Evolutionary conservation across 2,888 invertebrate genomes (phyloP).

Genomic region (Silvanus unidentatus): DNA sequence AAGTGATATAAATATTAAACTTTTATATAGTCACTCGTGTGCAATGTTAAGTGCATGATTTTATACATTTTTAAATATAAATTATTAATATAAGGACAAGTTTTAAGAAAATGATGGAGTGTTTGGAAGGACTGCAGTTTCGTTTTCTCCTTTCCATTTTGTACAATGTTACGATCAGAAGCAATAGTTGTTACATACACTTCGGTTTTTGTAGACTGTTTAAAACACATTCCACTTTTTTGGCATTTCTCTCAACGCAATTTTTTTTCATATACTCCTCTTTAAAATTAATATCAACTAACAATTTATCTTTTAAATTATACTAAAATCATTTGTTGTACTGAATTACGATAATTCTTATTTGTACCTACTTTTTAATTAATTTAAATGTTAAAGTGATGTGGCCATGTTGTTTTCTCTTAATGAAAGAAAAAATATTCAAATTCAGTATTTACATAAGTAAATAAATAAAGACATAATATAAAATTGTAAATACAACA

Average conservation of each 20-base stretch:
- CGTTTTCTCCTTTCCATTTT: too few relatives aligned
- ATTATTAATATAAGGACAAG: too few relatives aligned
- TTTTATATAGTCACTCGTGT: conserved; percentile 36
- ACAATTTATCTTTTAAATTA: too few relatives aligned
- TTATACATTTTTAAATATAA: conserved; percentile 2
- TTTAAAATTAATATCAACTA: too few relatives aligned
- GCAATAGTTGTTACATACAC: too few relatives aligned
- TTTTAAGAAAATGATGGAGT: background rate
- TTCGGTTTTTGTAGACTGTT: conserved; percentile 9
- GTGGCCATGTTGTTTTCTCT: conserved; percentile 37
- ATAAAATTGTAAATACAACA: conserved; percentile 32
- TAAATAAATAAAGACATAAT: conserved; percentile 28
- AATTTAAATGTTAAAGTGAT: conserved; percentile 17
- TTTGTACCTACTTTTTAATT: conserved; percentile 7
- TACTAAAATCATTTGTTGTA: background rate
- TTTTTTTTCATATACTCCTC: conserved; percentile 5
- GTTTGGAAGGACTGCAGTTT: background rate
- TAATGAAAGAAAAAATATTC: conserved; percentile 10
- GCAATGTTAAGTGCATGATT: conserved; percentile 31
- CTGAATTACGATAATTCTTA: background rate
- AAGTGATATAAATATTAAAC: conserved; percentile 25
- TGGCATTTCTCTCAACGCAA: conserved; percentile 5
- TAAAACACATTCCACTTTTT: conserved; percentile 9
- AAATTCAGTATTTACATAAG: conserved; percentile 36
- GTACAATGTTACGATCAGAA: too few relatives aligned